A percentile compares a stretch with the other conserved stretches of the same genome.
Conservation (phyloP, 2,888 invertebrate genomes). For the Entomobrya proxima region DNA sequence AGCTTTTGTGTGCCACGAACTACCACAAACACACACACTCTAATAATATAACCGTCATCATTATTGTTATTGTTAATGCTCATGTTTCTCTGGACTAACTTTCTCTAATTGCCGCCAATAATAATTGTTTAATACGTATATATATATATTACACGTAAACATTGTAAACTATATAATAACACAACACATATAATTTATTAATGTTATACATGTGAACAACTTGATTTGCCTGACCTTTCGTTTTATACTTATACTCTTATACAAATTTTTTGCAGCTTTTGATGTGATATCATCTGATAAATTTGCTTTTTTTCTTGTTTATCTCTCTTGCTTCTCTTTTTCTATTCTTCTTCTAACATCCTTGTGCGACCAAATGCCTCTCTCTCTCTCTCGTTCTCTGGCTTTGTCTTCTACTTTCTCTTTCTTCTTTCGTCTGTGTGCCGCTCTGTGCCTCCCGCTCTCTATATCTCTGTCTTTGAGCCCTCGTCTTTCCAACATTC, state of each 20-base stretch:
- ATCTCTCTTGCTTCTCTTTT: conserved; percentile 38
- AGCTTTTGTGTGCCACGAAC: too few relatives aligned
- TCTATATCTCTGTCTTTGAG: background rate
- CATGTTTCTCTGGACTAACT: too few relatives aligned
- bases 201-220: too few relatives aligned
- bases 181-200: too few relatives aligned
- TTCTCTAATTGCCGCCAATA: too few relatives aligned
- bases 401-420: conserved; percentile 24
- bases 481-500: background rate
- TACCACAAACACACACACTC: too few relatives aligned
- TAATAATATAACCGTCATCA: too few relatives aligned
- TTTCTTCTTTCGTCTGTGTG: background rate
- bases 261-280: conserved; percentile 37
- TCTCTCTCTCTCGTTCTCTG: conserved; percentile 37
- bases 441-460: background rate
- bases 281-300: conserved; percentile 46
- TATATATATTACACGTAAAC: too few relatives aligned
- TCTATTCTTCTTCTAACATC: conserved; percentile 30
- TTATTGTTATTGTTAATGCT: too few relatives aligned
- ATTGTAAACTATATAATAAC: too few relatives aligned
- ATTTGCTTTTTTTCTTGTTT: conserved; percentile 39
- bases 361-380: conserved; percentile 37
- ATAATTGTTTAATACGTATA: too few relatives aligned
- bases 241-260: background rate
- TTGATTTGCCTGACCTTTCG: background rate